phyloP scores from a whole-genome alignment of 2,797 vertebrate genomes.

The Arvicola amphibius region DNA sequence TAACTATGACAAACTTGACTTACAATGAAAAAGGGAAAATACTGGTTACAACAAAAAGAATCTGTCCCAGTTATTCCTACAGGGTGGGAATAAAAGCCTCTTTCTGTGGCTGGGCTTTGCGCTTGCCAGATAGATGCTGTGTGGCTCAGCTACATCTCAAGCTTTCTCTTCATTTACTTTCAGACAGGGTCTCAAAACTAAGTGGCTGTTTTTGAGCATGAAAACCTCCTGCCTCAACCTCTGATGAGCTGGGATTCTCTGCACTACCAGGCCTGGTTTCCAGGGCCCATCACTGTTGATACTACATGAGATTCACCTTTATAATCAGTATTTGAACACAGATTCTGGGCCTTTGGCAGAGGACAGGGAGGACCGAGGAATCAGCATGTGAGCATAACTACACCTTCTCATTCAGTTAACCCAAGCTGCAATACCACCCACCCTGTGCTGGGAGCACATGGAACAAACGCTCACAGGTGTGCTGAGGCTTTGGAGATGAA shows the following conservation, averaged over 20 bases:
- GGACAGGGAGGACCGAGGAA: neutral
- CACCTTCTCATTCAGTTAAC: constrained; percentile 4
- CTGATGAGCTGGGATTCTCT: neutral
- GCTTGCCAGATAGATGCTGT: neutral
- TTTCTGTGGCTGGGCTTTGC: neutral
- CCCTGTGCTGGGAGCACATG: neutral
- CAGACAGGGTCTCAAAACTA: neutral
- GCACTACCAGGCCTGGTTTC: neutral
- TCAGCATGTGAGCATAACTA: neutral
- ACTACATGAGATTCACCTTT: neutral
- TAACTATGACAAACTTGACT: neutral
- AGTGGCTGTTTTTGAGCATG: neutral
- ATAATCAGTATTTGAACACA: neutral
- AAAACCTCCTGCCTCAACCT: neutral
- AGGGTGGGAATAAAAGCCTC: neutral
- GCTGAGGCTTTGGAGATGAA: neutral
- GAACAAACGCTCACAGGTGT: neutral
- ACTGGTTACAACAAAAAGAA: neutral
- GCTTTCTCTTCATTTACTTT: neutral
- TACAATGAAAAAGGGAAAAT: neutral
- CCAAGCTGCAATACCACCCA: neutral
- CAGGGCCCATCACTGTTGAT: neutral
- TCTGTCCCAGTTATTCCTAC: neutral
- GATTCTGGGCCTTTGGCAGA: neutral
- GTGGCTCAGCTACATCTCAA: neutral